Evolutionary conservation across 2,797 vertebrate species (phyloP).

Genomic region (Paratrypauchen microcephalus): DNA sequence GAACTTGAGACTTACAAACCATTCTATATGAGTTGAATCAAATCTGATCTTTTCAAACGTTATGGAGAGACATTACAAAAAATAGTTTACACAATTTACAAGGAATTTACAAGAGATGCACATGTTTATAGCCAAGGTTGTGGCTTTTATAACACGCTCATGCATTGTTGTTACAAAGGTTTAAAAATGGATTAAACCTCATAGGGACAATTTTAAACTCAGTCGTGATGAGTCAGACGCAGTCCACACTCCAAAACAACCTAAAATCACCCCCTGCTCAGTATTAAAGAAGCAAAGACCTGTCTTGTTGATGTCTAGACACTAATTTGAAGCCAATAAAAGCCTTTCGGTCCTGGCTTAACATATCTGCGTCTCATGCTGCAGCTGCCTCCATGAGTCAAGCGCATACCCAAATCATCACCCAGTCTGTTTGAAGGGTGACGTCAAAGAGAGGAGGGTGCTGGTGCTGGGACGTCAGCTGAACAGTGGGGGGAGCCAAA

Average conservation of each 20-base stretch:
- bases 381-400: conserved; percentile 26
- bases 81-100: too few species aligned
- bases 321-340: conserved; percentile 6
- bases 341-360: neutral
- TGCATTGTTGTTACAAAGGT: neutral
- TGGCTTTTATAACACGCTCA: neutral
- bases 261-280: neutral
- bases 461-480: conserved; percentile 4
- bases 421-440: conserved; percentile 41
- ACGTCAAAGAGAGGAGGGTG: conserved; percentile 39
- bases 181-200: neutral
- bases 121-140: neutral
- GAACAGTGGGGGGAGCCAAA: conserved; percentile 1
- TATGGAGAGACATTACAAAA: too few species aligned
- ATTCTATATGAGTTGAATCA: neutral
- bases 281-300: conserved; percentile 1
- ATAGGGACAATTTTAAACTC: neutral
- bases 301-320: neutral
- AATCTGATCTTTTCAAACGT: too few species aligned
- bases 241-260: neutral
- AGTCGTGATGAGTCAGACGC: neutral
- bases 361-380: neutral
- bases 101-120: neutral
- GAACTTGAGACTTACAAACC: neutral
- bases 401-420: conserved; percentile 22